These are phyloP conservation scores for Leptobrachium ailaonicum DNA, from an alignment of 2,113 vertebrate species.

Conservation along the genomic window DNA sequence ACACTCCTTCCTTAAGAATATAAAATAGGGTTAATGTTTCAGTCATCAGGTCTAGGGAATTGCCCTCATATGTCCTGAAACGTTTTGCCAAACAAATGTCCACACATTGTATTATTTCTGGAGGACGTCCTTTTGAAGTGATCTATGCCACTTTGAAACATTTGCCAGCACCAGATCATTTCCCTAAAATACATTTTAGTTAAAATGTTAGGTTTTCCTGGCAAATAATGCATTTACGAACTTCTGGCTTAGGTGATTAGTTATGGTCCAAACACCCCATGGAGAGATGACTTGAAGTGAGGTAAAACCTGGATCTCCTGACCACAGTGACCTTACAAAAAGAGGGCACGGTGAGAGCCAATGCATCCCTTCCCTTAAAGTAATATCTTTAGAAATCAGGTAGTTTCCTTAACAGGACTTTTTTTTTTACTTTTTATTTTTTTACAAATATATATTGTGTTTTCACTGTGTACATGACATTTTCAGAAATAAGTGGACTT, in stretches of 20 bases:
- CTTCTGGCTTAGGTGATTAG: neutral
- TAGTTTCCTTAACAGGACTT: no score
- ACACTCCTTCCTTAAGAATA: no score
- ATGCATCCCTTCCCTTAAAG: no score
- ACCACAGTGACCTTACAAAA: neutral
- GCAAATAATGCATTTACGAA: neutral
- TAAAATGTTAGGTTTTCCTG: neutral
- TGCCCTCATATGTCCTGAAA: neutral
- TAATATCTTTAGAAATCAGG: no score
- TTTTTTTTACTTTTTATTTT: no score
- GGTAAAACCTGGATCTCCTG: neutral
- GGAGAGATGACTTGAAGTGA: neutral
- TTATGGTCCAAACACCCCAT: neutral
- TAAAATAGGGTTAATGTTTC: neutral
- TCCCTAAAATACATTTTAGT: neutral
- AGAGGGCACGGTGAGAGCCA: neutral
- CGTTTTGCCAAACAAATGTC: neutral
- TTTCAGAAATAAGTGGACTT: no score
- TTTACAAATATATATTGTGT: no score
- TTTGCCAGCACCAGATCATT: neutral
- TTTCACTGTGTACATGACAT: no score
- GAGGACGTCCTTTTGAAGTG: neutral
- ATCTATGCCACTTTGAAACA: neutral
- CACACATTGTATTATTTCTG: no score
- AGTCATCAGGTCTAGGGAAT: neutral